Conservation (phyloP, 2,113 vertebrate genomes). For the Psammodynastes pulverulentus region DNA sequence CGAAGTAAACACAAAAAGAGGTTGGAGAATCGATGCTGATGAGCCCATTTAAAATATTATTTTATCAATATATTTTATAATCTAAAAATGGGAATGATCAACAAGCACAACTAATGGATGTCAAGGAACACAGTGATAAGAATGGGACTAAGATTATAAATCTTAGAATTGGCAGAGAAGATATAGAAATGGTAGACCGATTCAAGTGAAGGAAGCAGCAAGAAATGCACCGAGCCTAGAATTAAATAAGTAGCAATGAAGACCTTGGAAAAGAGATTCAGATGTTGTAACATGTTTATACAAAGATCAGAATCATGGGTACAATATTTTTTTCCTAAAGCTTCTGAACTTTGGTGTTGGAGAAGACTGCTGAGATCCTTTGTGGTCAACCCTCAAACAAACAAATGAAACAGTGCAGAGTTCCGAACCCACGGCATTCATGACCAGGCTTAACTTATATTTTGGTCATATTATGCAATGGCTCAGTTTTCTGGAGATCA, state of each 20-base stretch:
- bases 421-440: neutral
- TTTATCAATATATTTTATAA: neutral
- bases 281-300: neutral
- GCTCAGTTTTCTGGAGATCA: neutral
- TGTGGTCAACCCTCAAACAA: neutral
- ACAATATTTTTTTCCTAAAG: neutral
- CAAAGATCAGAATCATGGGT: neutral
- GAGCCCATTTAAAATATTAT: neutral
- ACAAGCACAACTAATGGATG: neutral
- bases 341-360: neutral
- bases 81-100: neutral
- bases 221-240: neutral
- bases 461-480: neutral
- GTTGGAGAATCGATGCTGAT: neutral
- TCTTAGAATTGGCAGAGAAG: neutral
- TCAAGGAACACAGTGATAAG: neutral
- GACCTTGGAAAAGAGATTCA: neutral
- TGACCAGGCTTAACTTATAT: neutral
- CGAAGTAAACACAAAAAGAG: neutral
- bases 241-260: neutral
- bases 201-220: neutral
- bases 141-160: neutral
- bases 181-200: neutral
- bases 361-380: neutral
- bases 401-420: neutral